phyloP scores from a whole-genome alignment of 2,797 vertebrate species.

The Halcyon chelicuti region DNA sequence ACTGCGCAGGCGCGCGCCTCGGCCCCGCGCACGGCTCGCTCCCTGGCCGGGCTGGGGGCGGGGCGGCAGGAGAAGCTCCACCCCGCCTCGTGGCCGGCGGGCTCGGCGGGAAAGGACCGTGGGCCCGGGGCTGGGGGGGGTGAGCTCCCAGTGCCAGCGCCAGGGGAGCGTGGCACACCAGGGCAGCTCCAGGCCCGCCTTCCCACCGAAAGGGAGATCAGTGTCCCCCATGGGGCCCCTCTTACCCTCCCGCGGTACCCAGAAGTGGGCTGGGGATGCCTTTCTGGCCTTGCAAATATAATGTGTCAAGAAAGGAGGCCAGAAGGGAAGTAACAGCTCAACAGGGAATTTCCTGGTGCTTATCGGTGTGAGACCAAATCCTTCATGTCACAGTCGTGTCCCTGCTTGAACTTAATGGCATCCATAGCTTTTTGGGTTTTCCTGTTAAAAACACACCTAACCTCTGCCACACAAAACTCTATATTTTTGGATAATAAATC shows the following conservation, averaged over 20 bases:
- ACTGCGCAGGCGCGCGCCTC: background rate
- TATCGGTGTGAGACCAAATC: background rate
- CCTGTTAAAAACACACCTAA: background rate
- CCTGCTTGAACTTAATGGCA: background rate
- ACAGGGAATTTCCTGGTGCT: background rate
- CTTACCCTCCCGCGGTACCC: accelerated
- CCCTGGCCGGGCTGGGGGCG: background rate
- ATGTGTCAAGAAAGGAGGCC: background rate
- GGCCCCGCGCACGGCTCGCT: background rate
- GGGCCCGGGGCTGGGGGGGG: too few relatives aligned
- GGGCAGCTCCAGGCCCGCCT: accelerated
- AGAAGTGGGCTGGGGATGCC: accelerated
- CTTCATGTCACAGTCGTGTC: background rate
- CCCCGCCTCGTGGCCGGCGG: too few relatives aligned
- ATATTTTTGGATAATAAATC: background rate
- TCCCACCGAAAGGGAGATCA: accelerated
- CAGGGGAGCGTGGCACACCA: accelerated
- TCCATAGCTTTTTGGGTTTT: background rate
- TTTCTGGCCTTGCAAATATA: accelerated
- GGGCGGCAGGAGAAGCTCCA: background rate
- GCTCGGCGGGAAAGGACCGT: accelerated
- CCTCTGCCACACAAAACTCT: background rate
- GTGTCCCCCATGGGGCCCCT: accelerated
- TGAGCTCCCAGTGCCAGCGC: too few relatives aligned
- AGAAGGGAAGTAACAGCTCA: background rate